phyloP scores from a whole-genome alignment of 92 coral and sea anemone genomes.

The Parazoanthus swiftii region DNA sequence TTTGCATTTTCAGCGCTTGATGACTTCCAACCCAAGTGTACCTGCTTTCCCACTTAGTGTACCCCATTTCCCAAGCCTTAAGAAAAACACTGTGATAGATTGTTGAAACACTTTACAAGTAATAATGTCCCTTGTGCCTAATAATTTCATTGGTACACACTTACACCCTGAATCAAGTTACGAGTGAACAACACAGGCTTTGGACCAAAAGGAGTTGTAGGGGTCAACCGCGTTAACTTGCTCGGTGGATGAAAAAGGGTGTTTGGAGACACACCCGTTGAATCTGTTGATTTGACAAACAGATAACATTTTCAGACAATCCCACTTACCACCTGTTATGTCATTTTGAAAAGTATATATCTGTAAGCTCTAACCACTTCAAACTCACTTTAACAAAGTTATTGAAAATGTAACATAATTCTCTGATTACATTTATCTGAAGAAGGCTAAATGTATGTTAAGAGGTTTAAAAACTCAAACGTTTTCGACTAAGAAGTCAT shows the following conservation, averaged over 20 bases:
- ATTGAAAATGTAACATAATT: too few relatives aligned
- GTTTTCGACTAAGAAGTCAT: too few relatives aligned
- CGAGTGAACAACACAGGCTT: conserved; percentile 96
- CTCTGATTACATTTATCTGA: too few relatives aligned
- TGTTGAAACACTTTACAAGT: not conserved
- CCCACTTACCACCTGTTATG: not conserved
- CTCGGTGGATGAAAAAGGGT: conserved; percentile 94
- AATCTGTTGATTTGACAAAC: conserved; percentile 49
- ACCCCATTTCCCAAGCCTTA: too few relatives aligned
- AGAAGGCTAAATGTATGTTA: too few relatives aligned
- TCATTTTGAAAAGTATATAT: not conserved
- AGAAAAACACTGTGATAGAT: too few relatives aligned
- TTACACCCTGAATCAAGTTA: conserved; percentile 45
- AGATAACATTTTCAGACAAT: not conserved
- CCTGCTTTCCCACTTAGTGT: too few relatives aligned
- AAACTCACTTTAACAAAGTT: too few relatives aligned
- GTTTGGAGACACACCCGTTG: conserved; percentile 86
- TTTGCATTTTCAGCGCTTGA: too few relatives aligned
- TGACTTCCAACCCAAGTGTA: too few relatives aligned
- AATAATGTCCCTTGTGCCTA: not conserved
- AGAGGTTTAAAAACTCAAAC: too few relatives aligned
- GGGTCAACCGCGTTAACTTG: conserved; percentile 84
- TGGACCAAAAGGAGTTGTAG: conserved; percentile 98
- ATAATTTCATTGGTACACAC: not conserved
- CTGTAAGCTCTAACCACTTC: not conserved